Conservation (phyloP, 1,140 invertebrate genomes). For the Lasioglossum albipes region DNA sequence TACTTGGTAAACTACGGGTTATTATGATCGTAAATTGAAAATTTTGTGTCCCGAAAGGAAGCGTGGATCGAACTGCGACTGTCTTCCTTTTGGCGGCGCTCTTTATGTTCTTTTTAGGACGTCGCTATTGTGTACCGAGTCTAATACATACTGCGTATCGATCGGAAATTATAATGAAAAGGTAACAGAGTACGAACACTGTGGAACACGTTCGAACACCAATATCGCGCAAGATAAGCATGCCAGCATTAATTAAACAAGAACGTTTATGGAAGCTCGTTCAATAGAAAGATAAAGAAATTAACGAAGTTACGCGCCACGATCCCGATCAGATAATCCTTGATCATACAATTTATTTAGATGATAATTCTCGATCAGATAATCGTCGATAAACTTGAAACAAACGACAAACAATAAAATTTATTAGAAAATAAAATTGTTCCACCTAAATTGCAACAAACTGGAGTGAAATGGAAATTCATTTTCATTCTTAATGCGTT, state of each 20-base stretch:
- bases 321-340: too few relatives aligned
- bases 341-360: too few relatives aligned
- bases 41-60: too few relatives aligned
- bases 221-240: background rate
- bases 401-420: too few relatives aligned
- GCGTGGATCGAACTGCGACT: background rate
- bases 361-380: too few relatives aligned
- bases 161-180: background rate
- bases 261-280: background rate
- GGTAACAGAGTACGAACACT: background rate
- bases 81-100: background rate
- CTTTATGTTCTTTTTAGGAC: constrained; percentile 13
- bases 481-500: too few relatives aligned
- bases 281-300: background rate
- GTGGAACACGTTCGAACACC: background rate
- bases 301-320: background rate
- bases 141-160: constrained; percentile 31
- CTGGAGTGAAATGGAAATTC: too few relatives aligned
- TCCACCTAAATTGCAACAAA: too few relatives aligned
- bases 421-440: too few relatives aligned
- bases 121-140: background rate
- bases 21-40: background rate
- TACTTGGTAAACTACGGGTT: background rate
- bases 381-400: too few relatives aligned
- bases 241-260: background rate